phyloP scores from a whole-genome alignment of 2,888 invertebrate species.

The Spicauda simplicius region DNA sequence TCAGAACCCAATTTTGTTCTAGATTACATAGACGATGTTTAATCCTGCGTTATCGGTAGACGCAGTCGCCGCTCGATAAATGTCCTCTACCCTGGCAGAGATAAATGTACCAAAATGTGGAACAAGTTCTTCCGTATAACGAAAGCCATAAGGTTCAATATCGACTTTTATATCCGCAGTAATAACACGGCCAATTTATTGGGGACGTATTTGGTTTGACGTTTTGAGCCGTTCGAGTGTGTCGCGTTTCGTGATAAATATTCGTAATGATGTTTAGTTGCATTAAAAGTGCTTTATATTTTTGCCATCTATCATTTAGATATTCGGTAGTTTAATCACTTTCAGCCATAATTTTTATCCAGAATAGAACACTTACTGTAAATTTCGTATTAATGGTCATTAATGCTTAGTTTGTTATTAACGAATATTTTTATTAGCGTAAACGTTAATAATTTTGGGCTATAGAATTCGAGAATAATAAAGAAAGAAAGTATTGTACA shows the following conservation, averaged over 20 bases:
- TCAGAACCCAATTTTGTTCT: conserved; percentile 54
- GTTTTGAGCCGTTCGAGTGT: conserved; percentile 47
- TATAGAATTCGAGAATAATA: background rate
- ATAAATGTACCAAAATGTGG: conserved; percentile 47
- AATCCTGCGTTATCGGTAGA: conserved; percentile 67
- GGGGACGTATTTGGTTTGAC: conserved; percentile 60
- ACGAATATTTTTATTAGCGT: no score
- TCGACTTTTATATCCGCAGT: conserved; percentile 41
- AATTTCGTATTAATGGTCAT: no score
- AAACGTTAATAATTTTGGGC: background rate
- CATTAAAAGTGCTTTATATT: background rate
- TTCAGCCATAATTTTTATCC: background rate
- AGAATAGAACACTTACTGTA: background rate
- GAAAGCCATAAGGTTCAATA: conserved; percentile 48
- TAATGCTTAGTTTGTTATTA: background rate
- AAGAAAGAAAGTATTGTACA: background rate
- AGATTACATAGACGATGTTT: conserved; percentile 61
- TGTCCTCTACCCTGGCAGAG: conserved; percentile 54
- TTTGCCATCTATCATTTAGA: background rate
- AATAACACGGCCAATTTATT: conserved; percentile 51
- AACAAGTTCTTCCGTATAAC: conserved; percentile 46
- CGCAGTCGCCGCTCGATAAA: conserved; percentile 61
- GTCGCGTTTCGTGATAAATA: conserved; percentile 55
- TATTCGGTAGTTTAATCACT: background rate
- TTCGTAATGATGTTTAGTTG: conserved; percentile 8